Percentiles rank a stretch among this genome's conserved stretches.
These are phyloP conservation scores for Apotomis capreana DNA, from an alignment of 2,888 invertebrate genomes.

Conservation along the genomic window DNA sequence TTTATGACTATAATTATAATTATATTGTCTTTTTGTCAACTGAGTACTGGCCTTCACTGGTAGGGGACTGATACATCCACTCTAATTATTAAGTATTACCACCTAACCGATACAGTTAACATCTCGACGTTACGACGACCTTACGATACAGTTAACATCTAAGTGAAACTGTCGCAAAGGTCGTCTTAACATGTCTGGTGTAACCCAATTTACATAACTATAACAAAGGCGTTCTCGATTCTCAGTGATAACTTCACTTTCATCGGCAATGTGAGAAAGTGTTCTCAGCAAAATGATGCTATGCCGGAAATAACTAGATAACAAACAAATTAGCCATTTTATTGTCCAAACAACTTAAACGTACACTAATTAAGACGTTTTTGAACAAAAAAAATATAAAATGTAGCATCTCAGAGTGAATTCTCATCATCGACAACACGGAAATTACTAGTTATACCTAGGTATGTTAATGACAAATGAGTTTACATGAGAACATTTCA, in stretches of 20 bases:
- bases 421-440: not conserved
- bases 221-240: conserved; percentile 58
- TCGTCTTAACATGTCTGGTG: conserved; percentile 47
- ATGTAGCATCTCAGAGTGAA: not conserved
- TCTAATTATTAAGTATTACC: conserved; percentile 19
- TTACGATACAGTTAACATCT: conserved; percentile 27
- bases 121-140: not conserved
- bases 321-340: conserved; percentile 12
- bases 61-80: not conserved
- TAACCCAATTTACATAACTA: conserved; percentile 57
- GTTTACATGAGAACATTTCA: conserved; percentile 11
- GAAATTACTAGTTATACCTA: not conserved
- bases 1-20: too few relatives aligned
- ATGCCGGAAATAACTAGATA: conserved; percentile 29
- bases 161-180: conserved; percentile 37
- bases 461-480: not conserved
- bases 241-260: conserved; percentile 57
- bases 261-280: conserved; percentile 46
- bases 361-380: conserved; percentile 12
- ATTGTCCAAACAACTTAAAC: conserved; percentile 20
- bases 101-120: not conserved
- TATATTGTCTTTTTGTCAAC: too few relatives aligned
- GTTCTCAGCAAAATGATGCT: conserved; percentile 15
- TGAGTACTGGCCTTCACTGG: too few relatives aligned
- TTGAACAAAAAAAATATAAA: not conserved